Conservation (phyloP, 2,797 vertebrate genomes). For the Glossophaga mutica region DNA sequence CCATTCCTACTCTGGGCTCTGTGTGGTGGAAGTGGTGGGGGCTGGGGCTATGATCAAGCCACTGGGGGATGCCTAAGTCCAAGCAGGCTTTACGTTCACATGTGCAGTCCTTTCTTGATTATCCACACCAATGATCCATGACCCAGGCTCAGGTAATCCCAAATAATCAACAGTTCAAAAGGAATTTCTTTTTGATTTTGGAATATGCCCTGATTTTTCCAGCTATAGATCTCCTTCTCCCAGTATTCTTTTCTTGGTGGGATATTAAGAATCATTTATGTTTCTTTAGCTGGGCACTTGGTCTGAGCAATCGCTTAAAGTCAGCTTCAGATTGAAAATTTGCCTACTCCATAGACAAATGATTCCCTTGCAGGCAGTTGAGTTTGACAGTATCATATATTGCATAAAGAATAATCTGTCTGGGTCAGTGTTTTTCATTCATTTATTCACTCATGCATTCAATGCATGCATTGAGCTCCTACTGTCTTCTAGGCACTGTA, state of each 20-base stretch:
- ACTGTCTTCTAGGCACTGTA: background rate
- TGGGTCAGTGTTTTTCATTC: constrained; percentile 45
- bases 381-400: constrained; percentile 70
- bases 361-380: constrained; percentile 70
- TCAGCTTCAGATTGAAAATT: constrained; percentile 65
- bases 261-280: constrained; percentile 69
- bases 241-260: constrained; percentile 27
- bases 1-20: background rate
- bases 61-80: background rate
- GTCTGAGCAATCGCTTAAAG: constrained; percentile 69
- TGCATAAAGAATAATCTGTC: constrained; percentile 57
- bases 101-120: constrained; percentile 70
- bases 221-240: background rate
- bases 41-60: background rate
- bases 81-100: constrained; percentile 26
- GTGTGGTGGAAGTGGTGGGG: background rate
- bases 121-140: constrained; percentile 65
- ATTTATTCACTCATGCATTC: constrained; percentile 48
- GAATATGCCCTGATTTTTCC: constrained; percentile 47
- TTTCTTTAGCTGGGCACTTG: constrained; percentile 55
- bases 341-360: constrained; percentile 68
- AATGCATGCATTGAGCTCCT: background rate
- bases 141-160: constrained; percentile 54
- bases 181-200: constrained; percentile 61
- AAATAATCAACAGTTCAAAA: constrained; percentile 63